phyloP scores from a whole-genome alignment of 1,140 invertebrate genomes.

The Procambarus clarkii region DNA sequence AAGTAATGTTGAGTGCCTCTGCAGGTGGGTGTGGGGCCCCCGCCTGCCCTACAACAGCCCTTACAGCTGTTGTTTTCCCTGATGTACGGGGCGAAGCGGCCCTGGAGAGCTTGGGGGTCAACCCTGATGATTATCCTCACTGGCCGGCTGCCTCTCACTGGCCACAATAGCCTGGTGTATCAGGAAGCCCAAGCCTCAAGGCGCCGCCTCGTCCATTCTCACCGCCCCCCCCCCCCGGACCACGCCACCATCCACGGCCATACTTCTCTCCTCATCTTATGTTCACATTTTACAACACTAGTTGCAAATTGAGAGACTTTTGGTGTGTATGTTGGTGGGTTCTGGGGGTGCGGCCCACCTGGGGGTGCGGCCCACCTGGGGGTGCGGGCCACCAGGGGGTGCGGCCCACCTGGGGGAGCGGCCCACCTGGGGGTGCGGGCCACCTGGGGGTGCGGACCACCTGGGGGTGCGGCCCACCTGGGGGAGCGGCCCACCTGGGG shows the following conservation, averaged over 20 bases:
- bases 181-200: neutral
- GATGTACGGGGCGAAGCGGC: constrained; percentile 12
- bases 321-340: too few species aligned
- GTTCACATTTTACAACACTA: too few species aligned
- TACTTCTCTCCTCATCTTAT: neutral
- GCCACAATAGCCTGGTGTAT: too few species aligned
- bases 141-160: neutral
- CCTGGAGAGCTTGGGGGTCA: neutral
- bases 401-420: too few species aligned
- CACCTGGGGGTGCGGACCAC: too few species aligned
- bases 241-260: neutral
- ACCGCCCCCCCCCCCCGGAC: neutral
- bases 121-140: neutral
- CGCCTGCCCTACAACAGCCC: constrained; percentile 27
- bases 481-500: too few species aligned
- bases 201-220: neutral
- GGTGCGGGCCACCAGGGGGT: too few species aligned
- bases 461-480: too few species aligned
- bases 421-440: too few species aligned
- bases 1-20: neutral
- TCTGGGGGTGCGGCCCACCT: too few species aligned
- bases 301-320: too few species aligned
- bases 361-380: too few species aligned
- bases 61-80: constrained; percentile 21
- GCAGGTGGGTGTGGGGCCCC: neutral